Base-by-base conservation (phyloP, 1,140 invertebrate genomes). In the Pachypeltis micranthus region DNA sequence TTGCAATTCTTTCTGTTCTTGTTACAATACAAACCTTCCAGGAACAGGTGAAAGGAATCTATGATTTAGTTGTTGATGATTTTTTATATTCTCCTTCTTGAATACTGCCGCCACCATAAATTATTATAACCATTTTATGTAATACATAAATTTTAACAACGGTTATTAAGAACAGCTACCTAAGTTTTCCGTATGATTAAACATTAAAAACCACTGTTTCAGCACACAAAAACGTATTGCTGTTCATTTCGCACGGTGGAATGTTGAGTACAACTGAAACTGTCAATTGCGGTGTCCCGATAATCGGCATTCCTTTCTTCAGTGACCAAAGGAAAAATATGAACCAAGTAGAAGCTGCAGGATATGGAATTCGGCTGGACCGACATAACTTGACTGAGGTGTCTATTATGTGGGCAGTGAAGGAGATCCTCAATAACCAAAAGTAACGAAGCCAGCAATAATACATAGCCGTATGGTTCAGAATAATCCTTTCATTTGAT, bases 211-310 rank as follows among this genome's bases (percentile, higher is more conserved):
- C 1, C 26, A 44, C 59, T 28, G 44, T 63, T 44, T 10, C 63
- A 75, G 74, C 67, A 2, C 76, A 80, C 65, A 67, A 70, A 4
- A 72, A 74, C 29, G 54, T 70, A 16, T 66, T 68, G 59, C 62
- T 76, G n/a, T 79, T 79, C 65, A 72, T 79, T 12, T 74, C 74
- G 14, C 78, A 79, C 63, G 77, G 78, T 58, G 78, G 78, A 4
- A 68, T 74, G 19, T 70, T 77, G 26, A 76, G 78, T 24, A 68
- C 70, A 19, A 73, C 70, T 26, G 79, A 80, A 66, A 73, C 75
- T 2, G 69, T 75, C 1, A 73, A 75, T 61, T 69, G 74, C 63
- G 76, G 73, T 2, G 73, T 76, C 2, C 77, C 78, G 1, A 64
- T 79, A 14, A 47, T 80, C 1, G 69, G 67, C 1, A 67, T 71